Conservation (phyloP, 2,888 invertebrate genomes). For the Drosophila ezoana region DNA sequence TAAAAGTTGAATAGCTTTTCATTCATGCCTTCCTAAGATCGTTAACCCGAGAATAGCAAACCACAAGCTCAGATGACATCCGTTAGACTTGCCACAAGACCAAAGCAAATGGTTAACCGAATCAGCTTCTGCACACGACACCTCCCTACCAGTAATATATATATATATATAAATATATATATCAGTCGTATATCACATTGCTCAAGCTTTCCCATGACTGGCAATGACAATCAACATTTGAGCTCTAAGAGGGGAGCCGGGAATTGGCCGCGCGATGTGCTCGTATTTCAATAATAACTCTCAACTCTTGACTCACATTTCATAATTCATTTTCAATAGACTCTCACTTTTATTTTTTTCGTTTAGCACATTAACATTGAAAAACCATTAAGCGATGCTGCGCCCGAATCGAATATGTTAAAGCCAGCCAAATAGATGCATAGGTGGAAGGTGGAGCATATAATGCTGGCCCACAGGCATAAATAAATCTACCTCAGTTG, state of each 20-base stretch:
- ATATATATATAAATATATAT: constrained; percentile 12
- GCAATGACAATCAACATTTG: constrained; percentile 51
- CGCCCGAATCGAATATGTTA: constrained; percentile 48
- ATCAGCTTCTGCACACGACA: constrained; percentile 42
- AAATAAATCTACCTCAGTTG: constrained; percentile 68
- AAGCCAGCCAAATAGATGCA: constrained; percentile 8
- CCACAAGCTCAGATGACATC: constrained; percentile 6
- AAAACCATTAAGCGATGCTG: constrained; percentile 64
- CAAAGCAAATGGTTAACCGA: constrained; percentile 14
- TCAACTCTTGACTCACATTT: constrained; percentile 62
- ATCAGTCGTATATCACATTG: constrained; percentile 39
- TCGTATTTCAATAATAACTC: constrained; percentile 64
- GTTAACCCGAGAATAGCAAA: constrained; percentile 15
- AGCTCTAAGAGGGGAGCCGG: background rate
- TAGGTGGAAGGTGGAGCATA: constrained; percentile 50
- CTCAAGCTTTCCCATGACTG: constrained; percentile 25
- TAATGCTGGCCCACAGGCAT: constrained; percentile 47
- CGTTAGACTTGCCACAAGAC: constrained; percentile 35
- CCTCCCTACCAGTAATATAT: constrained; percentile 14
- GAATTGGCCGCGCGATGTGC: constrained; percentile 29
- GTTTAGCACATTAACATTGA: constrained; percentile 70
- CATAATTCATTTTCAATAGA: constrained; percentile 74
- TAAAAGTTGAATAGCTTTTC: background rate
- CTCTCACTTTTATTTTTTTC: constrained; percentile 69
- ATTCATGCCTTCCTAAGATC: constrained; percentile 2